Conservation (phyloP, 2,888 invertebrate genomes). For the Ormyrus labotus region DNA sequence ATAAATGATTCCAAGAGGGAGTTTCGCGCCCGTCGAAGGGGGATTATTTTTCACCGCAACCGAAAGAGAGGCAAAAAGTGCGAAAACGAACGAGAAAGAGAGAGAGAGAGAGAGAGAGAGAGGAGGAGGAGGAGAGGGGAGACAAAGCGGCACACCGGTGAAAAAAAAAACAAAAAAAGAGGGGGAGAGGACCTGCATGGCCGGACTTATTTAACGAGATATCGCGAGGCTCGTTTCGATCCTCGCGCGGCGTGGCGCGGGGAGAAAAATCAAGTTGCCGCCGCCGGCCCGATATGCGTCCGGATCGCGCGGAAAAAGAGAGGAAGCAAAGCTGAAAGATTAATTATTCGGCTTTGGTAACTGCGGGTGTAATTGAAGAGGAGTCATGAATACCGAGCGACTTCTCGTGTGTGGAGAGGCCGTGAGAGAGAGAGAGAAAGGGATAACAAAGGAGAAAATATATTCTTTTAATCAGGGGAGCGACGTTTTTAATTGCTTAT, state of each 20-base stretch:
- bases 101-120: constrained; percentile 11
- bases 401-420: neutral
- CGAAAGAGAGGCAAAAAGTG: too few relatives aligned
- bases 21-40: constrained; percentile 1
- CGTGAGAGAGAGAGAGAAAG: neutral
- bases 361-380: constrained; percentile 53
- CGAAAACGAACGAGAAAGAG: too few relatives aligned
- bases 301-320: neutral
- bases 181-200: constrained; percentile 46
- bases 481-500: constrained; percentile 52
- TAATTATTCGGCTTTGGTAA: constrained; percentile 54
- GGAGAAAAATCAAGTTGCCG: constrained; percentile 27
- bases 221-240: constrained; percentile 37
- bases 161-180: neutral
- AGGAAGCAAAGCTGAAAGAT: constrained; percentile 33
- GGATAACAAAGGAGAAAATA: constrained; percentile 10
- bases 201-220: constrained; percentile 57
- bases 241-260: neutral
- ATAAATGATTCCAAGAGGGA: constrained; percentile 52
- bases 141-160: too few relatives aligned
- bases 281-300: neutral
- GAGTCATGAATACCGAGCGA: constrained; percentile 39
- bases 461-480: constrained; percentile 46
- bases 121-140: neutral
- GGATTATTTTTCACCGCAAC: constrained; percentile 52